Evolutionary conservation across 2,888 invertebrate species (phyloP).

Genomic region (Drosophila barbarae): DNA sequence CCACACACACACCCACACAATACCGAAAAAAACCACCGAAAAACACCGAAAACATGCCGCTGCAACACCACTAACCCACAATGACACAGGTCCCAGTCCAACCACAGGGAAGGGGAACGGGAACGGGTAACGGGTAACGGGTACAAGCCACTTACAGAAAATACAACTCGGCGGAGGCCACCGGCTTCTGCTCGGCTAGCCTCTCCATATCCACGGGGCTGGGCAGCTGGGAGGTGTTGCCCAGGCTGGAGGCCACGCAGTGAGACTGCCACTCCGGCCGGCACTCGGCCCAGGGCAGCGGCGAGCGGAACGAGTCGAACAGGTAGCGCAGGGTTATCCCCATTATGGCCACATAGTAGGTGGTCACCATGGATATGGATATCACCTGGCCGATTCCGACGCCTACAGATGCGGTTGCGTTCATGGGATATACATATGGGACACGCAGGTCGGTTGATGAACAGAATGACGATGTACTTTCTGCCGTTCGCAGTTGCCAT

Average conservation of each 20-base stretch:
- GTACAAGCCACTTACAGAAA: slow-evolving; percentile 79
- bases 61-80: slow-evolving; percentile 26
- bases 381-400: slow-evolving; percentile 82
- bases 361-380: slow-evolving; percentile 82
- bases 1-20: slow-evolving; percentile 13
- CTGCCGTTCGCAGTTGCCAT: slow-evolving; percentile 8
- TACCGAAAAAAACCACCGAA: slow-evolving; percentile 13
- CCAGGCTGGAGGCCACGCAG: slow-evolving; percentile 79
- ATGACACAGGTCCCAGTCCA: slow-evolving; percentile 11
- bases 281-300: slow-evolving; percentile 84
- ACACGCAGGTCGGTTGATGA: slow-evolving; percentile 22
- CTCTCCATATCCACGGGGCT: slow-evolving; percentile 21
- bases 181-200: slow-evolving; percentile 47
- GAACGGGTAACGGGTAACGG: slow-evolving; percentile 2
- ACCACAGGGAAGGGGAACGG: slow-evolving; percentile 1
- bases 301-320: slow-evolving; percentile 82
- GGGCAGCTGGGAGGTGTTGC: slow-evolving; percentile 50
- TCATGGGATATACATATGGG: slow-evolving; percentile 13
- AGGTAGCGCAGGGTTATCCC: slow-evolving; percentile 84
- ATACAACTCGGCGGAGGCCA: slow-evolving; percentile 79
- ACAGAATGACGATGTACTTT: slow-evolving; percentile 25
- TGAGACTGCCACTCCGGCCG: slow-evolving; percentile 80
- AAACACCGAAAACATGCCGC: slow-evolving; percentile 34
- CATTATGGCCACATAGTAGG: slow-evolving; percentile 86
- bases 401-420: slow-evolving; percentile 76